These are phyloP conservation scores for Palaemon carinicauda DNA, from an alignment of 1,140 invertebrate genomes.

Conservation along the genomic window DNA sequence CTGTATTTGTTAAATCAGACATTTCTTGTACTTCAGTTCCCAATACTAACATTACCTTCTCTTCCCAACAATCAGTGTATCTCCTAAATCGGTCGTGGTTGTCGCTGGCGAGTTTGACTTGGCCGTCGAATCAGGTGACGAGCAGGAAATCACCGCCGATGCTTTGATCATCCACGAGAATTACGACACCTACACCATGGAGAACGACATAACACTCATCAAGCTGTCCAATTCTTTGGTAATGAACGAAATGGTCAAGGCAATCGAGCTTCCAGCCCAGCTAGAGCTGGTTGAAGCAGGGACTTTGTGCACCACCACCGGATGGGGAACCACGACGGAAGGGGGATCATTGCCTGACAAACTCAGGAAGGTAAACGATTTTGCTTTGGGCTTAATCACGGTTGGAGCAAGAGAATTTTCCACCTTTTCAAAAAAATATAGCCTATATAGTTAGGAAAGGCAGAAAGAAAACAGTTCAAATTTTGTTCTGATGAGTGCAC, in stretches of 20 bases:
- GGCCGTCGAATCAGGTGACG: not conserved
- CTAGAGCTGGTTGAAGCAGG: not conserved
- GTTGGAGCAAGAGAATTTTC: too few species aligned
- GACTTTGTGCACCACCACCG: not conserved
- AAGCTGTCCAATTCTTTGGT: not conserved
- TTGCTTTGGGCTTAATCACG: too few species aligned
- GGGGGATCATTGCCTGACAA: not conserved
- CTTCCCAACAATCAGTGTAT: not conserved
- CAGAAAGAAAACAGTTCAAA: too few species aligned
- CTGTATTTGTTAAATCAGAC: too few species aligned
- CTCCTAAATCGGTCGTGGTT: not conserved
- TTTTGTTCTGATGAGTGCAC: too few species aligned
- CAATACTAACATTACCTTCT: not conserved
- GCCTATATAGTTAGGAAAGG: too few species aligned
- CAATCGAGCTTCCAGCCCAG: slow-evolving; percentile 2
- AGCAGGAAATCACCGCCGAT: not conserved
- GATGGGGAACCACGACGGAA: slow-evolving; percentile 7
- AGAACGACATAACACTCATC: slow-evolving; percentile 18
- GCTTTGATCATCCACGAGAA: not conserved
- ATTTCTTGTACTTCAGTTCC: not conserved
- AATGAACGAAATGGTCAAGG: not conserved
- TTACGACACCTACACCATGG: not conserved
- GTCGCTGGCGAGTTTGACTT: slow-evolving; percentile 7
- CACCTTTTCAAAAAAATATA: too few species aligned
- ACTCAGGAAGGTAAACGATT: slow-evolving; percentile 4